Base-by-base conservation (phyloP, 2,797 vertebrate genomes). In the Brotogeris chrysoptera region DNA sequence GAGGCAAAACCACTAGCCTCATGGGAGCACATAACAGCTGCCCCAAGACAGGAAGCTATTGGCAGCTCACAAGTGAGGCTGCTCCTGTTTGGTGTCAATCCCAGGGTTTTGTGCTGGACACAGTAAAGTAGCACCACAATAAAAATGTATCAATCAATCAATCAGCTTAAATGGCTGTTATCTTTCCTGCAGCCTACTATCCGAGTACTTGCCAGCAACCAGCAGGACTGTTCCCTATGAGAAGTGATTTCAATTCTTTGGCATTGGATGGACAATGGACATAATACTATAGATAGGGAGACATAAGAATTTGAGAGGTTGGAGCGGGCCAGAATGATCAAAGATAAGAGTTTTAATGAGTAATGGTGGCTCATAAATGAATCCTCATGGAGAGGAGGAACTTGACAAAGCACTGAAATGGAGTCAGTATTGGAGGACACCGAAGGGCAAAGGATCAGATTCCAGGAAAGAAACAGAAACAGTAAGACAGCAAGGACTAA, bases 361-460 rank as follows among this genome's bases (percentile, higher is more conserved):
- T 19, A n/a, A 46, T 38, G 10, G n/a, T 16, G 52, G 5, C 4
- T 92, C 24, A 28, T 68, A 65, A 86, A 66, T 68, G 9, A 59
- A 72, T 12, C 6, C 9, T 5, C 1, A 1, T 15, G 11, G 7
- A 53, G 8, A 11, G n/a, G 59, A 57, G 7, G 0, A 74, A 32
- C 8, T 80, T 71, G 3, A 3, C 8, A 60, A 80, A 82, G 16
- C 36, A 30, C 12, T 24, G 66, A 80, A 93, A 78, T 8, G 3
- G n/a, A 90, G 16, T 68, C 41, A 47, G 36, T 66, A 39, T 18
- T 63, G 10, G 23, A 30, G n/a, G 20, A 79, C 21, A 47, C 16
- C 39, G 39, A 91, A 78, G 39, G 57, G 24, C 79, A 95, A 55
- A 89, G 16, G 19, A 76, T 69, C 53, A 50, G 25, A 38, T 85